A percentile compares a stretch with the other conserved stretches of the same genome.
Evolutionary conservation across 23 tunicate genomes (phyloP).

Genomic region (Trididemnum miniatum): DNA sequence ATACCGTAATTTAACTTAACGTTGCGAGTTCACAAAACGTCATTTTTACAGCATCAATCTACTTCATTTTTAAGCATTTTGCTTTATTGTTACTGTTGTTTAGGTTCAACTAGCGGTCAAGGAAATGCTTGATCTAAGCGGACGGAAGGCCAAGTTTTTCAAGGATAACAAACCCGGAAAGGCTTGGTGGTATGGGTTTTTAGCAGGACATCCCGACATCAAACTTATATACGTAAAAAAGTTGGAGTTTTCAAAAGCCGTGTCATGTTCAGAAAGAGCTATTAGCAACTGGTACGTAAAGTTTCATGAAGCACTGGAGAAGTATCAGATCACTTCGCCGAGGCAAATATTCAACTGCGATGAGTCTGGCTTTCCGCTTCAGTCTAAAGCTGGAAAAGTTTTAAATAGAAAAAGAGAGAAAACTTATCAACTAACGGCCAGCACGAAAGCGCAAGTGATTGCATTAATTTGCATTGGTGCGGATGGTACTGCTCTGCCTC

Average conservation of each 20-base stretch:
- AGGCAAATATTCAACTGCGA: not conserved
- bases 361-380: constrained; percentile 3
- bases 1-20: too few relatives aligned
- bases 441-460: not conserved
- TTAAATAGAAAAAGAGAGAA: not conserved
- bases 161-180: not conserved
- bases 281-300: not conserved
- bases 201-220: not conserved
- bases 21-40: too few relatives aligned
- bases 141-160: not conserved
- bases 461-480: not conserved
- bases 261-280: not conserved
- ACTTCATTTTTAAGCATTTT: too few relatives aligned
- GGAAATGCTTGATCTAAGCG: constrained; percentile 1
- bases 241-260: not conserved
- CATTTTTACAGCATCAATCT: too few relatives aligned
- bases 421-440: not conserved
- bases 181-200: not conserved
- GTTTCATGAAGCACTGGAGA: not conserved
- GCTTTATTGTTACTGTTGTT: too few relatives aligned
- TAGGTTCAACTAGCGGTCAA: not conserved
- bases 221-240: not conserved
- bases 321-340: not conserved
- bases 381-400: not conserved
- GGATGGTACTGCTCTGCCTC: not conserved